Percentiles rank a stretch among this genome's conserved stretches.
Evolutionary conservation across 2,888 invertebrate genomes (phyloP).

Genomic region (Sclerodermus sp.): DNA sequence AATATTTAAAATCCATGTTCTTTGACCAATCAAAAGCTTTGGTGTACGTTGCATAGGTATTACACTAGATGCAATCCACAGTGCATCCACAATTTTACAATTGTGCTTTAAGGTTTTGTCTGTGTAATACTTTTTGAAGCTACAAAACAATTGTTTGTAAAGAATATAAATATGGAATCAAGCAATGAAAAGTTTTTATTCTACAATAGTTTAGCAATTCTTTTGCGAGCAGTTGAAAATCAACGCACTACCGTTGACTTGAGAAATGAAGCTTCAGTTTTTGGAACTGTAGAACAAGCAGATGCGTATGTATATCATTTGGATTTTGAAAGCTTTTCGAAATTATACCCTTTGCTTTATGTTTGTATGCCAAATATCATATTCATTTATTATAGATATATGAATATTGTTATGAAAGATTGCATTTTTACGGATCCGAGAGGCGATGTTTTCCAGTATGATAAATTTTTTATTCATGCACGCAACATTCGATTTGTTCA

Average conservation of each 20-base stretch:
- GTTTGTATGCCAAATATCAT: neutral
- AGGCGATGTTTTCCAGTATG: slow-evolving; percentile 65
- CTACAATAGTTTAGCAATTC: slow-evolving; percentile 66
- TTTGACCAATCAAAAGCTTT: too few relatives aligned
- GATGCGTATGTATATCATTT: slow-evolving; percentile 64
- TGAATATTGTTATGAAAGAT: slow-evolving; percentile 69
- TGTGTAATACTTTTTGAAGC: too few relatives aligned
- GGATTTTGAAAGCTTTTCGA: too few relatives aligned
- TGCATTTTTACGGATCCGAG: slow-evolving; percentile 67
- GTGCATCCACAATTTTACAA: too few relatives aligned
- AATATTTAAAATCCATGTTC: too few relatives aligned
- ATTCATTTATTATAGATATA: slow-evolving; percentile 59
- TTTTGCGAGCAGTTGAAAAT: slow-evolving; percentile 66
- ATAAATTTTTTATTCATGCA: slow-evolving; percentile 66
- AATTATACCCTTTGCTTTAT: neutral
- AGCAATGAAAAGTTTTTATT: slow-evolving; percentile 53
- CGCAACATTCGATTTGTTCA: slow-evolving; percentile 72
- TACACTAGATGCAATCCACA: too few relatives aligned
- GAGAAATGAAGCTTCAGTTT: slow-evolving; percentile 67
- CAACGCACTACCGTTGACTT: slow-evolving; percentile 68
- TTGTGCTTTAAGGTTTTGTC: too few relatives aligned
- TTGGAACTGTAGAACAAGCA: slow-evolving; percentile 64
- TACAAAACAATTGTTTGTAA: too few relatives aligned
- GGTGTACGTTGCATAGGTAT: too few relatives aligned
- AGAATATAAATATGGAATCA: slow-evolving; percentile 6